phyloP scores from a whole-genome alignment of 2,797 vertebrate species.

The Eleutherodactylus coqui region DNA sequence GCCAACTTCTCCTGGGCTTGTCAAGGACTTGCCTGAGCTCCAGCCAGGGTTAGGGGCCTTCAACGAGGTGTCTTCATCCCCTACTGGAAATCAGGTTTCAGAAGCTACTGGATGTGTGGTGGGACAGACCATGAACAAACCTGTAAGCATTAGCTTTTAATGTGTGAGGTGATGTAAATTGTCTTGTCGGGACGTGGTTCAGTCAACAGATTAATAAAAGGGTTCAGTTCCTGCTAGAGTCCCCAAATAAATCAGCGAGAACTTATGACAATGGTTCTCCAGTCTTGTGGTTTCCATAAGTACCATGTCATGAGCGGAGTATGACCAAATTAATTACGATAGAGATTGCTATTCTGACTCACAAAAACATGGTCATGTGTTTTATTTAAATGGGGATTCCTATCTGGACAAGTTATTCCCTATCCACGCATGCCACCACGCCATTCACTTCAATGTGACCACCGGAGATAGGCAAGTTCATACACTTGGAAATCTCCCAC shows the following conservation, averaged over 20 bases:
- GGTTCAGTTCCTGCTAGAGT: constrained; percentile 24
- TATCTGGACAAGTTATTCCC: no score
- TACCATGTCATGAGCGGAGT: neutral
- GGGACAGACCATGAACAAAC: constrained; percentile 58
- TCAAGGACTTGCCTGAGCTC: constrained; percentile 41
- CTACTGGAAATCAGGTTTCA: constrained; percentile 53
- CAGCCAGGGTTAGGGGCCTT: constrained; percentile 48
- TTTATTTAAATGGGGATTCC: neutral
- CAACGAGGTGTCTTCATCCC: constrained; percentile 39
- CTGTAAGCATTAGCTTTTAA: constrained; percentile 62
- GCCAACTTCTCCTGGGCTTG: constrained; percentile 14
- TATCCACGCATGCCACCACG: no score
- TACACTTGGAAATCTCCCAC: no score
- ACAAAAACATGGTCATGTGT: no score
- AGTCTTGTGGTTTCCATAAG: neutral
- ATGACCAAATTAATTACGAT: neutral
- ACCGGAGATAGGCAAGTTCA: no score
- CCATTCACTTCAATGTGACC: no score
- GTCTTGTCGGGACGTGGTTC: constrained; percentile 20
- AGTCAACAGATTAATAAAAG: neutral
- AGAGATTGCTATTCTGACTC: no score
- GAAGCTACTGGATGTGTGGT: constrained; percentile 58
- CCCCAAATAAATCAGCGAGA: neutral
- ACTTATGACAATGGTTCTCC: neutral
- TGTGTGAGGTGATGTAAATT: constrained; percentile 37